phyloP scores from a whole-genome alignment of 2,113 vertebrate species.

The Lethenteron camtschaticum region DNA sequence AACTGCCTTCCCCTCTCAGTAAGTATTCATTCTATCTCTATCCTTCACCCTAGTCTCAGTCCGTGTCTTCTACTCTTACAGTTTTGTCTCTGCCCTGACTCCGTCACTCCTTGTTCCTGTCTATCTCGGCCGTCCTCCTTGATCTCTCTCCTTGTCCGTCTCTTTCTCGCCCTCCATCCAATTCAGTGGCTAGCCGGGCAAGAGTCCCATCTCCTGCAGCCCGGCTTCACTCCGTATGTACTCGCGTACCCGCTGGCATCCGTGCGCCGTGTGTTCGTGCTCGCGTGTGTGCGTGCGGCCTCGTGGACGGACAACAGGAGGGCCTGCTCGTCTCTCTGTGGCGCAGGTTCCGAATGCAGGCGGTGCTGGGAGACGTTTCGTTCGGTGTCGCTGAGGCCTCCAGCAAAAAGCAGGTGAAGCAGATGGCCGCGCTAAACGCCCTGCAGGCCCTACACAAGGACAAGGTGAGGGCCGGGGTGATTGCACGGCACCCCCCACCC shows the following conservation, averaged over 20 bases:
- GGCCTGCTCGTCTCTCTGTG: conserved; percentile 3
- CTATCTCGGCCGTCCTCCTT: too few species aligned
- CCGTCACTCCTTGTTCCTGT: too few species aligned
- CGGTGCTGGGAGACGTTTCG: conserved; percentile 43
- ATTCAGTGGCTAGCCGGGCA: neutral
- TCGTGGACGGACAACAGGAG: too few species aligned
- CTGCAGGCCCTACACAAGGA: conserved; percentile 45
- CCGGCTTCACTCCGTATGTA: neutral
- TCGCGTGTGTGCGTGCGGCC: too few species aligned
- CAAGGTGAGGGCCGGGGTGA: conserved; percentile 13
- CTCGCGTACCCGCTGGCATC: too few species aligned
- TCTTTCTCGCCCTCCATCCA: neutral
- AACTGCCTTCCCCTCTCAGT: too few species aligned
- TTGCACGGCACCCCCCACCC: too few species aligned
- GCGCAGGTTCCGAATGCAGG: conserved; percentile 74
- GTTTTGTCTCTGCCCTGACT: too few species aligned
- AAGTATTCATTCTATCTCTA: too few species aligned
- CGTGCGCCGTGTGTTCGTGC: too few species aligned
- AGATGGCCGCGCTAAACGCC: conserved; percentile 58
- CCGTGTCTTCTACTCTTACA: too few species aligned
- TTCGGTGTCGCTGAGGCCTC: conserved; percentile 67
- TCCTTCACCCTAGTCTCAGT: too few species aligned
- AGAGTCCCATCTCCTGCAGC: neutral
- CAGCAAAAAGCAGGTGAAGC: conserved; percentile 80
- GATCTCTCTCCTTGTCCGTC: neutral